Percentiles rank a stretch among this genome's conserved stretches.
Conservation (phyloP, 2,113 vertebrate genomes). For the Salminus brasiliensis region DNA sequence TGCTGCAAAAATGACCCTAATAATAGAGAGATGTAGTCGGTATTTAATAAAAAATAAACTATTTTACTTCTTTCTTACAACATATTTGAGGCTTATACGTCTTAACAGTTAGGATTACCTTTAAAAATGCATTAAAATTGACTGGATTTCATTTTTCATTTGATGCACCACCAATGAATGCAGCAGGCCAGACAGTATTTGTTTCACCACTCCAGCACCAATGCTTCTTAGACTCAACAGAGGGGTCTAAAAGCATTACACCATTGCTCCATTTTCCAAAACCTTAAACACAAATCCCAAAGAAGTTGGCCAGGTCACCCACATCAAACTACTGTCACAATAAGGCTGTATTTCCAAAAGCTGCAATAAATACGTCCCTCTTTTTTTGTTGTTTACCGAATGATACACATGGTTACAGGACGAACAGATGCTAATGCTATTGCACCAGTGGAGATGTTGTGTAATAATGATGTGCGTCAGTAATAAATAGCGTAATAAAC, state of each 20-base stretch:
- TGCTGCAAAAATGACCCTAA: no score
- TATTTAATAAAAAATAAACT: no score
- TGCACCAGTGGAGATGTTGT: background rate
- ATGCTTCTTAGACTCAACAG: background rate
- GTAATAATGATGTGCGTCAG: background rate
- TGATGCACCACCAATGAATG: background rate
- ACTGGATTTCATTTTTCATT: no score
- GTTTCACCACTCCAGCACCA: conserved; percentile 10
- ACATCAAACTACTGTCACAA: background rate
- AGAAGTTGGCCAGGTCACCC: background rate
- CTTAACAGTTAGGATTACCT: no score
- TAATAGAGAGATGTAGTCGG: no score
- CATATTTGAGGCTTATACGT: no score
- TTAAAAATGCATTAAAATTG: no score
- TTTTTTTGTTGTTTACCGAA: no score
- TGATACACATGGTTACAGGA: background rate
- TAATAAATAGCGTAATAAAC: background rate
- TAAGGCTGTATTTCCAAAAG: background rate
- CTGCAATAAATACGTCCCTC: background rate
- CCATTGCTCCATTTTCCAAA: background rate
- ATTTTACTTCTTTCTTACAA: no score
- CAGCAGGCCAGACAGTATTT: background rate
- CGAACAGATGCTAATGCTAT: background rate
- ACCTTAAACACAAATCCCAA: background rate
- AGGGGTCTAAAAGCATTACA: background rate